Base-by-base conservation (phyloP, 2,888 invertebrate species). In the Sipha maydis region DNA sequence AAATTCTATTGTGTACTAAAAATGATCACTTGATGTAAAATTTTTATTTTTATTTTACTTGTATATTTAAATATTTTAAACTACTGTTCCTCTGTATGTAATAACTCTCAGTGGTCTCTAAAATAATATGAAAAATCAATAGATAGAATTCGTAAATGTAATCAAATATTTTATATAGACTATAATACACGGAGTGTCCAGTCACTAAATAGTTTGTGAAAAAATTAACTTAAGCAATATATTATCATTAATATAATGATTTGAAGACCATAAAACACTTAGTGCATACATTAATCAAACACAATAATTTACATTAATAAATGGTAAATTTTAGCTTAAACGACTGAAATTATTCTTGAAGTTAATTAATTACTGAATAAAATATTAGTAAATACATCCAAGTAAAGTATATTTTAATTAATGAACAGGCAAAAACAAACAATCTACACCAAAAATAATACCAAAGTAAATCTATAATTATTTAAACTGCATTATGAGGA, bases 91-190 rank as follows among this genome's bases (percentile, higher is more conserved):
- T 31, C 56, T 11, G 31, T 25, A 38, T 61, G 7, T 48, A 11
- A 61, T 25, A 67, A 80, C 9, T 19, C 67, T 67, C 41, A n/a
- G 79, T 41, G 80, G 61, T 67, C n/a, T 41, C n/a, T 38, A 80
- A 80, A 80, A 61, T 19, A 78, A 80, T 67, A 61, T n/a, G 19
- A 3, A n/a, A 67, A 80, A 80, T 80, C 67, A n/a, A 80, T 80
- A 67, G 34, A 41, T 4, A 67, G 38, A 19, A 67, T 67, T 80
- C n/a, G 67, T 28, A n/a, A 67, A 38, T 38, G 41, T 61, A 61
- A 54, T 38, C n/a, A 69, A 28, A 21, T 28, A 28, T 28, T 71
- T 28, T 71, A 28, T 71, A n/a, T n/a, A n/a, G n/a, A n/a, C n/a
- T n/a, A n/a, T n/a, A n/a, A n/a, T n/a, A n/a, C n/a, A n/a, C n/a